Base-by-base conservation (phyloP, 2,113 vertebrate species). In the Salminus brasiliensis region DNA sequence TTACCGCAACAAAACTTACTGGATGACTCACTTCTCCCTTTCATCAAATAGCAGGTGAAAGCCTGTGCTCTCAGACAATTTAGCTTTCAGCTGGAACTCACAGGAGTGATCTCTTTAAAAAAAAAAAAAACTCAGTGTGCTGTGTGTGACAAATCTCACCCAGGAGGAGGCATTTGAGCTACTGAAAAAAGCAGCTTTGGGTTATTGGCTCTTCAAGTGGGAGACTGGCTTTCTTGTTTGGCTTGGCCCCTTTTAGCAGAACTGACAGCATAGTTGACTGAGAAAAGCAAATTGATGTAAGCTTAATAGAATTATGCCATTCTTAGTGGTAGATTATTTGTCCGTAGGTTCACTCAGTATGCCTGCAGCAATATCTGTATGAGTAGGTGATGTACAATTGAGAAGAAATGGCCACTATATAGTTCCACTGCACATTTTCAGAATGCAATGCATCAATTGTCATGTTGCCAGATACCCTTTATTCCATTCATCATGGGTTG, bases 1-100 rank as follows among this genome's bases (percentile, higher is more conserved):
- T 85, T 87, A 83, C 75, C 65, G 83, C 79, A 75, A 85, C 79
- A 85, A 75, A 85, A 83, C 83, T 85, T 83, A 74, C 76, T 66
- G 74, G 72, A 72, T 85, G 83, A 87, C 78, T 83, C 81, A 85
- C 69, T 67, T 72, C 66, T 81, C 70, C 13, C 73, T 53, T 60
- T 68, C 34, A 55, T 74, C 74, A 78, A 85, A 84, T 79, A 60
- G 65, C 55, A 83, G 74, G 83, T 85, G 78, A 83, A 78, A 59
- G 78, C 34, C 49, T 78, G 79, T 75, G 57, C 59, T 78, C 74
- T 74, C 75, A 63, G 49, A 74, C 74, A 76, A 49, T 77, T 85
- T 55, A 53, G 68, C 66, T 69, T 63, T 76, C 32, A 74, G 36
- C 70, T 52, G 55, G 30, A 47, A 62, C 55, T 62, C 45, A 13